These are phyloP conservation scores for Lamellibrachia satsuma DNA, from an alignment of 2,888 invertebrate species.

Conservation along the genomic window DNA sequence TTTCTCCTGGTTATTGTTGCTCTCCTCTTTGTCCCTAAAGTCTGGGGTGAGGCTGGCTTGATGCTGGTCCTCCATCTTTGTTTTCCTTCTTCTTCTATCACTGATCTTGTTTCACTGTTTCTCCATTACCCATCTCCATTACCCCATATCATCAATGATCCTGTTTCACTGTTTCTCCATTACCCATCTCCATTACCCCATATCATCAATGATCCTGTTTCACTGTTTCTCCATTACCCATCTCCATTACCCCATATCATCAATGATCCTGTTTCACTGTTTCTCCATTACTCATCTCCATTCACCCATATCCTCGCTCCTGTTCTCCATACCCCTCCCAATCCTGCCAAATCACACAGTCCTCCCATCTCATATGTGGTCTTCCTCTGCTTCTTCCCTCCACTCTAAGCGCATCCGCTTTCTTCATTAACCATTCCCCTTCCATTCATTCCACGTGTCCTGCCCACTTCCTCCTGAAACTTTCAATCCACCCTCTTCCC, in stretches of 20 bases:
- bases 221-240: too few relatives aligned
- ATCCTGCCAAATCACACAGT: not conserved
- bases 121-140: not conserved
- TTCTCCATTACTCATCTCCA: too few relatives aligned
- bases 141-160: not conserved
- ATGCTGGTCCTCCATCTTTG: not conserved
- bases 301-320: not conserved
- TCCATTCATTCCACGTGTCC: too few relatives aligned
- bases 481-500: too few relatives aligned
- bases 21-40: too few relatives aligned
- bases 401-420: too few relatives aligned
- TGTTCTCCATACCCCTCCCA: not conserved
- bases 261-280: too few relatives aligned
- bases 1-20: not conserved
- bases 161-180: too few relatives aligned
- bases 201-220: not conserved
- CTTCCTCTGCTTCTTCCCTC: not conserved
- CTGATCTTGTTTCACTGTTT: not conserved
- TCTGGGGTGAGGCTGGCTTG: not conserved
- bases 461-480: too few relatives aligned
- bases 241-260: not conserved
- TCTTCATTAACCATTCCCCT: too few relatives aligned
- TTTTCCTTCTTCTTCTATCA: not conserved
- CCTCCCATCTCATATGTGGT: not conserved
- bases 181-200: not conserved